Evolutionary conservation across 2,797 vertebrate genomes (phyloP).

Genomic region (Mastacembelus armatus): DNA sequence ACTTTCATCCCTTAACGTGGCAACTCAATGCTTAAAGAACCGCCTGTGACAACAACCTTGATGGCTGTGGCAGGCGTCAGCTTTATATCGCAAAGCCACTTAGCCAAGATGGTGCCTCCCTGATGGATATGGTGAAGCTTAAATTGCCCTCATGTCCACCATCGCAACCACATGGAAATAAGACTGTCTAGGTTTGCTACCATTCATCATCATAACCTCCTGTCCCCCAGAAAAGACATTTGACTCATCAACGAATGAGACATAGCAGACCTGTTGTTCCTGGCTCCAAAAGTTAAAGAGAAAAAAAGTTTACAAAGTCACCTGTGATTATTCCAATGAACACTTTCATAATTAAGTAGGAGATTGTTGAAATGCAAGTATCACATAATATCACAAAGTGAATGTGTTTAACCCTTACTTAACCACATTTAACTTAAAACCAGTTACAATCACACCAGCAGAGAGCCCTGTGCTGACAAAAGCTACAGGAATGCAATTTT

Average conservation of each 20-base stretch:
- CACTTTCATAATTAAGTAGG: slow-evolving; percentile 18
- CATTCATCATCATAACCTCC: slow-evolving; percentile 81
- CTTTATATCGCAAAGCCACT: slow-evolving; percentile 86
- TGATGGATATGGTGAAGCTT: slow-evolving; percentile 78
- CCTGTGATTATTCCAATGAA: slow-evolving; percentile 39
- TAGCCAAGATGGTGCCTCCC: slow-evolving; percentile 81
- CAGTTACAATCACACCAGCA: slow-evolving; percentile 26
- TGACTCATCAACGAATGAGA: slow-evolving; percentile 74
- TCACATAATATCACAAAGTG: slow-evolving; percentile 19
- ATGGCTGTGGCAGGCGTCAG: slow-evolving; percentile 84
- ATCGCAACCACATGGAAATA: slow-evolving; percentile 70
- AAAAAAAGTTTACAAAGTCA: slow-evolving; percentile 50
- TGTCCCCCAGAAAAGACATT: slow-evolving; percentile 73
- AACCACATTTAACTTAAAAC: neutral
- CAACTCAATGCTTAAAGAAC: slow-evolving; percentile 80
- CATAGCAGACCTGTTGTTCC: slow-evolving; percentile 80
- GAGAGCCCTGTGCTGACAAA: slow-evolving; percentile 36
- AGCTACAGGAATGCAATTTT: slow-evolving; percentile 58
- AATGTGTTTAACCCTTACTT: slow-evolving; percentile 12
- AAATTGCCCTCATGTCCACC: slow-evolving; percentile 82
- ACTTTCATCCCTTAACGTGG: slow-evolving; percentile 85
- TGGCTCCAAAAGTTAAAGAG: slow-evolving; percentile 45
- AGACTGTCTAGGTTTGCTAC: slow-evolving; percentile 74
- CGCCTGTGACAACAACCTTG: slow-evolving; percentile 82
- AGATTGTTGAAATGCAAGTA: slow-evolving; percentile 29